Conservation (phyloP, 2,797 vertebrate genomes). For the Spondyliosoma cantharus region DNA sequence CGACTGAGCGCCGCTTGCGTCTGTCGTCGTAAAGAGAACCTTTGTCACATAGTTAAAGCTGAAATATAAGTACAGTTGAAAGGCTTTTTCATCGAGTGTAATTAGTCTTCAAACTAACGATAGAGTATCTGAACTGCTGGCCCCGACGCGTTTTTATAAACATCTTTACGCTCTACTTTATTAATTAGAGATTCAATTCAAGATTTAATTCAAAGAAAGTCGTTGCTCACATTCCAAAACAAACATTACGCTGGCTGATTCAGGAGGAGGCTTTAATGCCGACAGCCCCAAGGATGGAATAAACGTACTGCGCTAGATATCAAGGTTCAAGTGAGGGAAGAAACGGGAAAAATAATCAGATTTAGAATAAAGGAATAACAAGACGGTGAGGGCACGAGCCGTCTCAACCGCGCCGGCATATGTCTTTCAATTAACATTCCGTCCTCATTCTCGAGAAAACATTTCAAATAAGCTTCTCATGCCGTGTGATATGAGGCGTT, state of each 20-base stretch:
- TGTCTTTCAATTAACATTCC: conserved; percentile 34
- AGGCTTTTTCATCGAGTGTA: not conserved
- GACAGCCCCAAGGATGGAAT: conserved; percentile 5
- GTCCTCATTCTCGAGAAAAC: conserved; percentile 10
- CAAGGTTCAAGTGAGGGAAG: not conserved
- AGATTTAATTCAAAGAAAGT: conserved; percentile 19
- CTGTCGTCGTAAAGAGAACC: not conserved
- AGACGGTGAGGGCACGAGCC: not conserved
- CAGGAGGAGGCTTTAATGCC: conserved; percentile 20
- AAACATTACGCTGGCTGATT: conserved; percentile 11
- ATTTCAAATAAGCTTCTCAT: conserved; percentile 17
- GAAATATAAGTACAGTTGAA: not conserved
- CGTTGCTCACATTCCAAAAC: not conserved
- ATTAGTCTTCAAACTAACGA: not conserved
- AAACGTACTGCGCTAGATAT: not conserved
- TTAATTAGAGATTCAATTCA: conserved; percentile 14
- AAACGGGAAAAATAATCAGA: conserved; percentile 9
- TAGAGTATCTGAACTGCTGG: not conserved
- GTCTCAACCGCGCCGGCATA: not conserved
- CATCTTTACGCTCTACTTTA: not conserved
- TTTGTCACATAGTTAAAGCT: not conserved
- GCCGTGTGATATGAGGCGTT: not conserved
- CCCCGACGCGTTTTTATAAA: conserved; percentile 6
- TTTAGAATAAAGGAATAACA: conserved; percentile 15
- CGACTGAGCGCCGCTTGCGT: not conserved